Evolutionary conservation across 1,140 invertebrate species (phyloP).

Genomic region (Drosophila nebulosa): DNA sequence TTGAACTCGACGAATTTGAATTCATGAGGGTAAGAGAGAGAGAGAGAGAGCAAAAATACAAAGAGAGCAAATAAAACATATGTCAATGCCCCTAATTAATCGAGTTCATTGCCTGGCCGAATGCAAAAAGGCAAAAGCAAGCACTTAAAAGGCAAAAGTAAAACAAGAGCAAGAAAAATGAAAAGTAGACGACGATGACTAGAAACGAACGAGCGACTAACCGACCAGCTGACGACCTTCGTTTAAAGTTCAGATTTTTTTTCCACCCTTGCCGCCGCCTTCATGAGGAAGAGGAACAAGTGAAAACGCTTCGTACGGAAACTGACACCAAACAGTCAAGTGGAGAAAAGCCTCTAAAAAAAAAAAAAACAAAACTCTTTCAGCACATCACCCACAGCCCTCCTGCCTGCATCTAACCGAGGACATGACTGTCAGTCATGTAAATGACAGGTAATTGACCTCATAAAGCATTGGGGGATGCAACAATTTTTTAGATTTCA

Average conservation of each 20-base stretch:
- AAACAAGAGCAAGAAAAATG: constrained; percentile 24
- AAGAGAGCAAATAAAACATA: constrained; percentile 21
- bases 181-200: constrained; percentile 20
- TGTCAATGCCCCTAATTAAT: constrained; percentile 72
- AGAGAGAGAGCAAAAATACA: not conserved
- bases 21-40: not conserved
- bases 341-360: constrained; percentile 11
- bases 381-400: not conserved
- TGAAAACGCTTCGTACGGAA: constrained; percentile 29
- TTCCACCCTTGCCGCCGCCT: not conserved
- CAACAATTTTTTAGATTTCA: constrained; percentile 76
- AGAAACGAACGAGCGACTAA: not conserved
- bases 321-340: constrained; percentile 59
- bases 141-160: constrained; percentile 36
- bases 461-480: constrained; percentile 64
- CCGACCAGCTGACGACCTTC: constrained; percentile 59
- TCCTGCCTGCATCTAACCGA: not conserved
- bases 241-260: constrained; percentile 61
- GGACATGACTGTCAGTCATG: constrained; percentile 49
- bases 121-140: constrained; percentile 28
- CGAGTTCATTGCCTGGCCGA: constrained; percentile 69
- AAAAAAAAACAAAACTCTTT: not conserved
- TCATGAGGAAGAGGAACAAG: constrained; percentile 4
- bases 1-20: constrained; percentile 32
- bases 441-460: constrained; percentile 78